Evolutionary conservation across 2,888 invertebrate genomes (phyloP).

Genomic region (Microctonus aethiopoides): DNA sequence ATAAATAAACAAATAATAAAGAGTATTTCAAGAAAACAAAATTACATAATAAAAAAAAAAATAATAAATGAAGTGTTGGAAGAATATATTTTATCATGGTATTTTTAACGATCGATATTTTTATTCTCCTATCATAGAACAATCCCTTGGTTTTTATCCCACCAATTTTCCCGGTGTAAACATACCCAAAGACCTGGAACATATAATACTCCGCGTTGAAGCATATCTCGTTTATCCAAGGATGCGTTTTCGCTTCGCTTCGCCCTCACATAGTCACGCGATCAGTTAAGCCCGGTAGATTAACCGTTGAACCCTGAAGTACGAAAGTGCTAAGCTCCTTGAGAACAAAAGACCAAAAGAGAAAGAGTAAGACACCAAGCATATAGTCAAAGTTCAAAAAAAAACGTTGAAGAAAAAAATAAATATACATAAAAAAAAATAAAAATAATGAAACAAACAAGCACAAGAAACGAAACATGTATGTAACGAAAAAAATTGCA

Average conservation of each 20-base stretch:
- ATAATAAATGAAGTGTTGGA: not conserved
- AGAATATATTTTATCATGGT: not conserved
- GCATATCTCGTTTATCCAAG: slow-evolving; percentile 25
- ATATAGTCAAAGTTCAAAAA: slow-evolving; percentile 13
- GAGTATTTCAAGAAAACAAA: too few species aligned
- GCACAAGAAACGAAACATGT: not conserved
- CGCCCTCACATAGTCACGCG: slow-evolving; percentile 51
- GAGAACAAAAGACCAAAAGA: not conserved
- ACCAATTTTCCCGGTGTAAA: slow-evolving; percentile 24
- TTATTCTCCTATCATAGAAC: not conserved
- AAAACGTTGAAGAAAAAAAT: slow-evolving; percentile 14
- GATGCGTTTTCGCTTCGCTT: slow-evolving; percentile 10
- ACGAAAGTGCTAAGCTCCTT: slow-evolving; percentile 34
- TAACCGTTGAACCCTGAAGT: slow-evolving; percentile 51
- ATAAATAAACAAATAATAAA: too few species aligned
- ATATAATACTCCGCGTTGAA: not conserved
- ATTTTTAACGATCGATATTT: not conserved
- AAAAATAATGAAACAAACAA: slow-evolving; percentile 5
- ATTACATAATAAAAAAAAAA: not conserved
- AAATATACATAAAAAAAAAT: slow-evolving; percentile 13
- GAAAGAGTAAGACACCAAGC: slow-evolving; percentile 11
- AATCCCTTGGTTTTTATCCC: not conserved
- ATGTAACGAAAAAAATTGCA: slow-evolving; percentile 1
- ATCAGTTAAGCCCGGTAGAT: slow-evolving; percentile 58
- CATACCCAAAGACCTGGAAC: slow-evolving; percentile 10